Conservation (phyloP, 2,797 vertebrate species). For the Urophycis tenuis region DNA sequence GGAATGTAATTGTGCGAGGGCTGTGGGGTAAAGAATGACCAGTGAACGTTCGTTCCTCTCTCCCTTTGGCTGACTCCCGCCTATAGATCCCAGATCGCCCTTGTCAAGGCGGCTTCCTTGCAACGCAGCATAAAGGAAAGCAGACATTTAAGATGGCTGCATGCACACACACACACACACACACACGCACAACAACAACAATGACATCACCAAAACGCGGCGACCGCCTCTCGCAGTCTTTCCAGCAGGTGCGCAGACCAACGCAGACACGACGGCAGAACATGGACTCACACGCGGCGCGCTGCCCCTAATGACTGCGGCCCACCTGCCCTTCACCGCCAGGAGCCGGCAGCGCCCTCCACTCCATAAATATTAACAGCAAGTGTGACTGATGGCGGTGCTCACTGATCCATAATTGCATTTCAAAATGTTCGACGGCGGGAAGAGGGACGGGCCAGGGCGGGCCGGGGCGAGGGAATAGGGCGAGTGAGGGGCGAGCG, state of each 20-base stretch:
- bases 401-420: constrained; percentile 78
- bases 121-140: constrained; percentile 46
- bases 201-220: neutral
- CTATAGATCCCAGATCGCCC: constrained; percentile 53
- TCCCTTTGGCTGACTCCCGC: constrained; percentile 39
- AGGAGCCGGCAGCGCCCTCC: constrained; percentile 66
- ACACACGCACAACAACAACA: constrained; percentile 10
- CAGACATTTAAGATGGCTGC: constrained; percentile 50
- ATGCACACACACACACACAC: constrained; percentile 22
- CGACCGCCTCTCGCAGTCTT: neutral
- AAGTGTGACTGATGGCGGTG: constrained; percentile 71
- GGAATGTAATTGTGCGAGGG: constrained; percentile 44
- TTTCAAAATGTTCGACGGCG: constrained; percentile 69
- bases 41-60: too few relatives aligned
- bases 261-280: constrained; percentile 4
- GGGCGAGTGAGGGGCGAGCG: constrained; percentile 30
- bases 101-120: constrained; percentile 59
- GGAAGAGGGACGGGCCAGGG: constrained; percentile 19
- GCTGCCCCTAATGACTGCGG: constrained; percentile 67
- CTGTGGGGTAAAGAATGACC: constrained; percentile 44
- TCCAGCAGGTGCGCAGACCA: constrained; percentile 29
- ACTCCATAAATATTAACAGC: constrained; percentile 81
- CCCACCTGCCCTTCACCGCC: constrained; percentile 46
- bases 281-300: constrained; percentile 34
- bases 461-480: constrained; percentile 28